A percentile compares a stretch with the other conserved stretches of the same genome.
phyloP scores from a whole-genome alignment of 1,140 invertebrate genomes.

The Zaprionus ornatus region DNA sequence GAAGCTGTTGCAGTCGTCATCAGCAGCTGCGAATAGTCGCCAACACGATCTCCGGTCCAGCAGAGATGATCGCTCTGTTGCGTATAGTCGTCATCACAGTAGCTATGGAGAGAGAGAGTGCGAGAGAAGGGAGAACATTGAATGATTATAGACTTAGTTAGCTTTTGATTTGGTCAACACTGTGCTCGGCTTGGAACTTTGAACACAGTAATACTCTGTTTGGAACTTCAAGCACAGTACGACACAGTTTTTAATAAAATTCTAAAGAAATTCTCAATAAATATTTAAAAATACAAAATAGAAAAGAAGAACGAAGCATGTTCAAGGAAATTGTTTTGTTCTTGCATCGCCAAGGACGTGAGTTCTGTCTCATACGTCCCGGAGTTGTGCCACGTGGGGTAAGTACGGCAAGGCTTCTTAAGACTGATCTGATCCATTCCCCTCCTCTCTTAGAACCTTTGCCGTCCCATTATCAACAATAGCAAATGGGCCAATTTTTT shows the following conservation, averaged over 20 bases:
- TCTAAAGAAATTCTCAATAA: slow-evolving; percentile 25
- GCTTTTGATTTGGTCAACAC: neutral
- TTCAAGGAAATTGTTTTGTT: slow-evolving; percentile 62
- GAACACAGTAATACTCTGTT: neutral
- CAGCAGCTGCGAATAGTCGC: slow-evolving; percentile 78
- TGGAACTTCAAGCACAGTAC: neutral
- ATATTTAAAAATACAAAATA: neutral
- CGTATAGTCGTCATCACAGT: slow-evolving; percentile 76
- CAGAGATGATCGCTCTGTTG: slow-evolving; percentile 72
- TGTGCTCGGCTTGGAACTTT: neutral
- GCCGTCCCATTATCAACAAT: slow-evolving; percentile 46
- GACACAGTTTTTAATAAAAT: neutral
- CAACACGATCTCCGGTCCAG: slow-evolving; percentile 82
- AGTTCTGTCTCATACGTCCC: slow-evolving; percentile 49
- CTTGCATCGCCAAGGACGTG: slow-evolving; percentile 35
- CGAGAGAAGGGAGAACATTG: neutral
- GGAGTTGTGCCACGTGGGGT: slow-evolving; percentile 32
- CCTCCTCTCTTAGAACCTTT: slow-evolving; percentile 20
- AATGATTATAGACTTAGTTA: slow-evolving; percentile 16
- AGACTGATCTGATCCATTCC: neutral
- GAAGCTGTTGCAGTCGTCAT: slow-evolving; percentile 63
- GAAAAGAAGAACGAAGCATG: slow-evolving; percentile 42
- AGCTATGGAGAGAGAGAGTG: slow-evolving; percentile 33
- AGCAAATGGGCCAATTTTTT: slow-evolving; percentile 52
- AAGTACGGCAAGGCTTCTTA: slow-evolving; percentile 11